These are phyloP conservation scores for Ips nitidus DNA, from an alignment of 1,140 invertebrate genomes.

Conservation along the genomic window DNA sequence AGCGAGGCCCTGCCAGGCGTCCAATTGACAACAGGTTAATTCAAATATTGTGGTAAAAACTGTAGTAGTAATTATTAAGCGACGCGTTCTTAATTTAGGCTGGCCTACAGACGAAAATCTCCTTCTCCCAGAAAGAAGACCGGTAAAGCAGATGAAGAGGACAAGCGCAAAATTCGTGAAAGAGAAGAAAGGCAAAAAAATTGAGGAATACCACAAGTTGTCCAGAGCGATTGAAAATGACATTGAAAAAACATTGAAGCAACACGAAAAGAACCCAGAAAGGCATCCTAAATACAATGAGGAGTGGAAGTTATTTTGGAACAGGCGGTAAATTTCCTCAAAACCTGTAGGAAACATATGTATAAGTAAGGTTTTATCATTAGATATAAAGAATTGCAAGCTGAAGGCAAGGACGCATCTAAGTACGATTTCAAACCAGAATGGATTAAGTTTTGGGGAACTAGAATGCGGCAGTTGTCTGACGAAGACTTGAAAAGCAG, in stretches of 20 bases:
- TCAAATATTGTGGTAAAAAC: neutral
- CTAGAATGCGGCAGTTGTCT: constrained; percentile 74
- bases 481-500: constrained; percentile 63
- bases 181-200: constrained; percentile 39
- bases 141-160: constrained; percentile 20
- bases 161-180: constrained; percentile 22
- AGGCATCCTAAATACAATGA: constrained; percentile 82
- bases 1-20: neutral
- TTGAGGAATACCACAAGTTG: constrained; percentile 51
- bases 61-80: neutral
- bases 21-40: constrained; percentile 2
- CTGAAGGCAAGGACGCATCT: constrained; percentile 72
- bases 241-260: constrained; percentile 62
- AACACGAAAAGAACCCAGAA: constrained; percentile 80
- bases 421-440: constrained; percentile 83
- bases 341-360: neutral
- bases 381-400: constrained; percentile 76
- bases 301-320: constrained; percentile 80
- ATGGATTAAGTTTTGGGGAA: constrained; percentile 83
- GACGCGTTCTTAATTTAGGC: neutral
- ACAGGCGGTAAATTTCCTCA: constrained; percentile 37
- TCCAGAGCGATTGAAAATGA: constrained; percentile 54
- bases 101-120: neutral
- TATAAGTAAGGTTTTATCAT: neutral
- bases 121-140: neutral